Base-by-base conservation (phyloP, 2,888 invertebrate genomes). In the Clivina fossor region DNA sequence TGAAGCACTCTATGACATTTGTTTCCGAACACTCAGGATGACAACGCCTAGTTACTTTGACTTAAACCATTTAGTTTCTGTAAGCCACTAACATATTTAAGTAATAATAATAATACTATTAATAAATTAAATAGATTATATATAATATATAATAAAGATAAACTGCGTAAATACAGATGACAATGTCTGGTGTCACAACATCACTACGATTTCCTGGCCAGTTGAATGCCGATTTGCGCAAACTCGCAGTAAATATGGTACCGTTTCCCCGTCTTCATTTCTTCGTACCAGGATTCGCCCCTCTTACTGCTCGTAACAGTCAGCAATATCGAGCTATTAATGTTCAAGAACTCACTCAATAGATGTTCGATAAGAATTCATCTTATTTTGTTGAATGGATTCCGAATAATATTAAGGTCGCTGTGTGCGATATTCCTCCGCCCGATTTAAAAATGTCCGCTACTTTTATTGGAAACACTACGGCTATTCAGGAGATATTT, bases 181-280 rank as follows among this genome's bases (percentile, higher is more conserved):
- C 85, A 16, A 86, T 86, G 86, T 85, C 90, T 0, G 90, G 90
- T 0, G 84, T 90, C n/a, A 90, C 90, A 32, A 86, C 86, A 30
- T 86, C 86, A 63, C 81, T 93, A 30, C 80, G 93, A 63, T 94
- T 93, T 78, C 93, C 93, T 11, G 93, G 93, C 53, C 93, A 93
- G 69, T 70, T 93, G 66, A 94, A 93, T 67, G 93, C 93, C 7
- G 93, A 93, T 76, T 78, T 93, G 49, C 81, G 93, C 58, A 88
- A 93, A 74, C 77, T 90, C 59, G 89, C 90, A 13, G 90, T 93
- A 7, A 93, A 93, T 72, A 93, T 93, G 93, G 92, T 93, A n/a
- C 93, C 93, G 13, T 93, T 93, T 76, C 93, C 93, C 57, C 85
- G 91, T 62, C 78, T 92, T 40, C 92, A 92, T 70, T 92, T 93